These are phyloP conservation scores for Pogona vitticeps DNA, from an alignment of 2,113 vertebrate genomes.

Conservation along the genomic window DNA sequence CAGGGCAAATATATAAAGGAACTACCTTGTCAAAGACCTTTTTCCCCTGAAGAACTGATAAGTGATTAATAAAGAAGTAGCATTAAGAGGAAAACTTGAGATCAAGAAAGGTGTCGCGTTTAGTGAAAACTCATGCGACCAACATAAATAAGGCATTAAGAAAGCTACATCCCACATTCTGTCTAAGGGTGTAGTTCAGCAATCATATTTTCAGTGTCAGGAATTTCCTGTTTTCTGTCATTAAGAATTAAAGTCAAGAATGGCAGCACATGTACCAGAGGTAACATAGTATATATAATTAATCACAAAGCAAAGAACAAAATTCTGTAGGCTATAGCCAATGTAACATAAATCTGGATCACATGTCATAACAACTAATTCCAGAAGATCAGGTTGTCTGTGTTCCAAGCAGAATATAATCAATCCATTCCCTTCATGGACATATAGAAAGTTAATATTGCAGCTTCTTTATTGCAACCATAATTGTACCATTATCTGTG, in stretches of 20 bases:
- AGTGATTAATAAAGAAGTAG: not conserved
- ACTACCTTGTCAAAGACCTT: constrained; percentile 34
- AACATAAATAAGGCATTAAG: not conserved
- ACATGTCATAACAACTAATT: not conserved
- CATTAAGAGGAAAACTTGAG: not conserved
- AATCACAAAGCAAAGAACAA: not conserved
- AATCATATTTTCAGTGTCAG: not conserved
- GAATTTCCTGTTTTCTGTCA: constrained; percentile 7
- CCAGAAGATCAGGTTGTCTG: not conserved
- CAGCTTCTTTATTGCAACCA: not conserved
- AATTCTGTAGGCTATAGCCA: not conserved
- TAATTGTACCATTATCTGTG: not conserved
- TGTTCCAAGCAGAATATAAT: not conserved
- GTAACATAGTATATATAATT: not conserved
- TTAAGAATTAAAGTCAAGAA: not conserved
- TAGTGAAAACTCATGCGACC: not conserved
- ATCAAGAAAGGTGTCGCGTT: not conserved
- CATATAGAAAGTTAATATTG: not conserved
- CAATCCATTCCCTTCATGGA: not conserved
- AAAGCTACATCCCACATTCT: rapidly evolving
- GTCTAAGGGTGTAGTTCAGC: not conserved
- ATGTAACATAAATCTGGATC: not conserved
- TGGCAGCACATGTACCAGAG: not conserved
- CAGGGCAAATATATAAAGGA: constrained; percentile 51
- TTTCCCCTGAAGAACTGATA: constrained; percentile 22